Evolutionary conservation across 2,888 invertebrate species (phyloP).

Genomic region (Miltochrista miniata): DNA sequence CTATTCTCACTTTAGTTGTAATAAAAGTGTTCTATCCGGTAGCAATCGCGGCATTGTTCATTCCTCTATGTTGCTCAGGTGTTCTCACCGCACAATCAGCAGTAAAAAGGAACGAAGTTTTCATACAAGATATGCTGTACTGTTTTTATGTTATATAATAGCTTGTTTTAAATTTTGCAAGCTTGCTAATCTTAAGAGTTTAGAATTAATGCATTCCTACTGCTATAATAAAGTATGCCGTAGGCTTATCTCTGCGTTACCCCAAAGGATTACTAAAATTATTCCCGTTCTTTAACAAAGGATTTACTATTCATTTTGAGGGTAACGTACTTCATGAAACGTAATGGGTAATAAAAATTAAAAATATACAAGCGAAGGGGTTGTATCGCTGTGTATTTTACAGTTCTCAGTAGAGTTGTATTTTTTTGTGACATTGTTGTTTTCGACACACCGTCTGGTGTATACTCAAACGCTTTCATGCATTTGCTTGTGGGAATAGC

Average conservation of each 20-base stretch:
- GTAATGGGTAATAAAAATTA: not conserved
- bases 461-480: too few species aligned
- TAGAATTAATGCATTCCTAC: constrained; percentile 24
- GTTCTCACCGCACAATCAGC: constrained; percentile 72
- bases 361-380: not conserved
- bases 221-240: constrained; percentile 19
- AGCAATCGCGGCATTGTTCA: constrained; percentile 47
- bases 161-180: constrained; percentile 39
- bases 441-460: too few species aligned
- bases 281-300: not conserved
- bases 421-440: not conserved
- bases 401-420: not conserved
- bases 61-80: constrained; percentile 60
- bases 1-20: constrained; percentile 10
- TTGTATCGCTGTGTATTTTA: not conserved
- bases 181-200: constrained; percentile 24
- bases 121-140: constrained; percentile 52
- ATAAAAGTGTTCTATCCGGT: constrained; percentile 22
- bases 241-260: constrained; percentile 22
- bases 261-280: constrained; percentile 11
- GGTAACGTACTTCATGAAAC: not conserved
- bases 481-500: too few species aligned
- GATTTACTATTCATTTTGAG: not conserved
- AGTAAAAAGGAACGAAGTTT: constrained; percentile 72
- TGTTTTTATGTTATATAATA: constrained; percentile 51